Evolutionary conservation across 2,113 vertebrate genomes (phyloP).

Genomic region (Pluvialis apricaria): DNA sequence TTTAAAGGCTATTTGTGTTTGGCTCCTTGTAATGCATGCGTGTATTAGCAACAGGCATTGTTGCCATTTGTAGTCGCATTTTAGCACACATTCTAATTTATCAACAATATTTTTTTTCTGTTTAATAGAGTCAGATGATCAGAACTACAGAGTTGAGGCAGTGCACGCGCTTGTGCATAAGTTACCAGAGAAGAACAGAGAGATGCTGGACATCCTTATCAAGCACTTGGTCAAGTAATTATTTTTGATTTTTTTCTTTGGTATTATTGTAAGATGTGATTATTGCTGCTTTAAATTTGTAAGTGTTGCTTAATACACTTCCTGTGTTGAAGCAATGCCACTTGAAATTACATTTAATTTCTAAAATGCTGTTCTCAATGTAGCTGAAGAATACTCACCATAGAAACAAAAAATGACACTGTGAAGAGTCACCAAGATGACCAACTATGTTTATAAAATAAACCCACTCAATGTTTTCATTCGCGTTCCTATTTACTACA

Average conservation of each 20-base stretch:
- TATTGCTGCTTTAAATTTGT: not conserved
- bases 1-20: not conserved
- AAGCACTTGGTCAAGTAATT: constrained; percentile 91
- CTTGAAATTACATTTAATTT: not conserved
- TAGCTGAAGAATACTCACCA: not conserved
- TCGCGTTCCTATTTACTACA: not conserved
- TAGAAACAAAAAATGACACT: not conserved
- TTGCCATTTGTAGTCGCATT: not conserved
- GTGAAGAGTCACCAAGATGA: not conserved
- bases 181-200: constrained; percentile 90
- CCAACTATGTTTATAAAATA: not conserved
- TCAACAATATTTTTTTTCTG: not conserved
- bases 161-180: constrained; percentile 91
- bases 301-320: not conserved
- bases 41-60: not conserved
- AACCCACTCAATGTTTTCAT: not conserved
- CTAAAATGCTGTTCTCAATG: not conserved
- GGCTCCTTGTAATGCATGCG: not conserved
- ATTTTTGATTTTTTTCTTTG: not conserved
- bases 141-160: constrained; percentile 93
- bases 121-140: constrained; percentile 91
- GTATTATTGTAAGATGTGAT: not conserved
- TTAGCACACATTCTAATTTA: not conserved
- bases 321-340: not conserved
- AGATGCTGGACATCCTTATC: constrained; percentile 95